These are phyloP conservation scores for Pogonomyrmex barbatus DNA, from an alignment of 1,140 invertebrate genomes.

Conservation along the genomic window DNA sequence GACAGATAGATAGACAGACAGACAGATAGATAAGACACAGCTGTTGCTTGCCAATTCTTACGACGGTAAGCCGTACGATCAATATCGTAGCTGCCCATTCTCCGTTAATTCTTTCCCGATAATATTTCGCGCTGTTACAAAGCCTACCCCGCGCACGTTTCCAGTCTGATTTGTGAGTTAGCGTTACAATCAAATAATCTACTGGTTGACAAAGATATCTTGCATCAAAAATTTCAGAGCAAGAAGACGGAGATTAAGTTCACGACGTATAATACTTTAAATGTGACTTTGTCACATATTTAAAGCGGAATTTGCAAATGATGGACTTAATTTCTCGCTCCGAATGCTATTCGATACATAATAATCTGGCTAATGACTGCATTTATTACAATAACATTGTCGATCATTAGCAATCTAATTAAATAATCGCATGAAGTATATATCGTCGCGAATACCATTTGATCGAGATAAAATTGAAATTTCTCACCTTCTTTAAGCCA, in stretches of 20 bases:
- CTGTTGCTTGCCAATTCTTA: constrained; percentile 48
- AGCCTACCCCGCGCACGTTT: constrained; percentile 36
- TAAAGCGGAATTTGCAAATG: neutral
- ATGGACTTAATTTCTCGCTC: neutral
- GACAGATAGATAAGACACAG: constrained; percentile 25
- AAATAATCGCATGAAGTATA: neutral
- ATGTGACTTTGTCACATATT: neutral
- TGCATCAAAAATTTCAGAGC: constrained; percentile 4
- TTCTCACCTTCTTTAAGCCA: neutral
- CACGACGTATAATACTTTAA: neutral
- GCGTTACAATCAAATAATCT: constrained; percentile 17
- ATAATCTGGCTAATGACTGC: constrained; percentile 25
- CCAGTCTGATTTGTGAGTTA: neutral
- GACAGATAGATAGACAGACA: constrained; percentile 12
- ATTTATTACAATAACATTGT: neutral
- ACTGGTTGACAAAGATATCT: neutral
- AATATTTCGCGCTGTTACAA: constrained; percentile 2
- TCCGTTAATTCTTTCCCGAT: neutral
- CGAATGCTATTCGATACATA: neutral
- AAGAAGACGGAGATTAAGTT: neutral
- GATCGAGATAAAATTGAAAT: neutral
- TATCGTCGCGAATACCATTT: neutral
- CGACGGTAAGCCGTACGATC: constrained; percentile 23
- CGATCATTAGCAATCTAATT: neutral
- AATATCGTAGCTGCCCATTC: constrained; percentile 42